Conservation (phyloP, 2,113 vertebrate species). For the Thamnophis sirtalis region DNA sequence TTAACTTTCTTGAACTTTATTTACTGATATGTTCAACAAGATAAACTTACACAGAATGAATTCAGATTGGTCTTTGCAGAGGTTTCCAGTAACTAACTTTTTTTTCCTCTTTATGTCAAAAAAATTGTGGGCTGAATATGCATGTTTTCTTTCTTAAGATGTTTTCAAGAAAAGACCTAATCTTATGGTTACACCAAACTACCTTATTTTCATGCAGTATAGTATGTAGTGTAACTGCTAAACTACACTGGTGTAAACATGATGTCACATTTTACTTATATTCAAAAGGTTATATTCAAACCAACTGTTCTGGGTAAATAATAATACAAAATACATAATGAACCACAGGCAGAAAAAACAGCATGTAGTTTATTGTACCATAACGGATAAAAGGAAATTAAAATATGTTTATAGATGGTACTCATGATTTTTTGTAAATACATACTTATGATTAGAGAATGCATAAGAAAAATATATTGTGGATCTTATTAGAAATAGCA, state of each 20-base stretch:
- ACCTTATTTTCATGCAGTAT: not conserved
- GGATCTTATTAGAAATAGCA: not conserved
- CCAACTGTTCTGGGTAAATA: not conserved
- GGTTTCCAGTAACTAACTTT: not conserved
- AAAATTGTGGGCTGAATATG: not conserved
- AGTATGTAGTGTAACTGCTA: not conserved
- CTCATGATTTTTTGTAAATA: slow-evolving; percentile 14
- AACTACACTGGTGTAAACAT: not conserved
- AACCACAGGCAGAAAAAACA: not conserved
- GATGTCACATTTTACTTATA: not conserved
- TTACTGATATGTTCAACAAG: not conserved
- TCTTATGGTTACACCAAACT: not conserved
- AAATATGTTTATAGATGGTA: not conserved
- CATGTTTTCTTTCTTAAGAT: not conserved
- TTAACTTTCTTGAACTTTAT: not conserved
- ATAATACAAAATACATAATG: not conserved
- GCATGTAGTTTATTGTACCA: not conserved
- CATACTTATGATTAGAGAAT: not conserved
- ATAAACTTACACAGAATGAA: not conserved
- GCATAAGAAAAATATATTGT: not conserved
- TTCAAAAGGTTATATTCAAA: not conserved
- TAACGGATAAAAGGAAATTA: slow-evolving; percentile 14
- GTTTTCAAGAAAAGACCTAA: not conserved
- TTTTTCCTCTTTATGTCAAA: not conserved
- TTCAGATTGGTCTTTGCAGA: not conserved